Percentiles rank a stretch among this genome's conserved stretches.
Evolutionary conservation across 2,113 vertebrate genomes (phyloP).

Genomic region (Gadus macrocephalus): DNA sequence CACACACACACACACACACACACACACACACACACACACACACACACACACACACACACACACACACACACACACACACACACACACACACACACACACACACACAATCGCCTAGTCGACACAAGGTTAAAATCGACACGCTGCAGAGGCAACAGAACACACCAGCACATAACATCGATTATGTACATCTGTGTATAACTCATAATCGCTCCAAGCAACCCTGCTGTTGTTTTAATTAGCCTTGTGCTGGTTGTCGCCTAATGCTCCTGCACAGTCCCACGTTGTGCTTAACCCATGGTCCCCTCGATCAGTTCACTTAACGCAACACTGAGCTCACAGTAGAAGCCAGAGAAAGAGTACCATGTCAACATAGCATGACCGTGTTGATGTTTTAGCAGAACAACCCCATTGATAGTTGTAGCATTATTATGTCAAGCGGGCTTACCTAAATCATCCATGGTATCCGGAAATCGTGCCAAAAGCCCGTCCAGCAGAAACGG

Average conservation of each 20-base stretch:
- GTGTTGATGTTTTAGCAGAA: constrained; percentile 4
- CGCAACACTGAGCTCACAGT: background rate
- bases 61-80: too few relatives aligned
- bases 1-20: too few relatives aligned
- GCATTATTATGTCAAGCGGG: constrained; percentile 26
- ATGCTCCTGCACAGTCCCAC: background rate
- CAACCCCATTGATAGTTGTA: background rate
- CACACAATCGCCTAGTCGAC: too few relatives aligned
- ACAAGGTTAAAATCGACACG: too few relatives aligned
- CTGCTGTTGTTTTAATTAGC: background rate
- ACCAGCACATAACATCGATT: too few relatives aligned
- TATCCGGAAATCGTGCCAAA: constrained; percentile 46
- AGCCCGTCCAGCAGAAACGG: too few relatives aligned
- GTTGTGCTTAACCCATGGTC: background rate
- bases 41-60: too few relatives aligned
- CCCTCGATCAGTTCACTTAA: background rate
- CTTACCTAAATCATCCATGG: constrained; percentile 72
- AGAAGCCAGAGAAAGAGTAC: background rate
- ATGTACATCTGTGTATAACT: too few relatives aligned
- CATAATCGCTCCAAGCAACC: too few relatives aligned
- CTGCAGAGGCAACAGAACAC: too few relatives aligned
- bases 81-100: too few relatives aligned
- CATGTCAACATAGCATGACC: background rate
- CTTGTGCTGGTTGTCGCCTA: background rate
- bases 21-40: too few relatives aligned